These are phyloP conservation scores for Limnephilus lunatus DNA, from an alignment of 2,888 invertebrate species.

Conservation along the genomic window DNA sequence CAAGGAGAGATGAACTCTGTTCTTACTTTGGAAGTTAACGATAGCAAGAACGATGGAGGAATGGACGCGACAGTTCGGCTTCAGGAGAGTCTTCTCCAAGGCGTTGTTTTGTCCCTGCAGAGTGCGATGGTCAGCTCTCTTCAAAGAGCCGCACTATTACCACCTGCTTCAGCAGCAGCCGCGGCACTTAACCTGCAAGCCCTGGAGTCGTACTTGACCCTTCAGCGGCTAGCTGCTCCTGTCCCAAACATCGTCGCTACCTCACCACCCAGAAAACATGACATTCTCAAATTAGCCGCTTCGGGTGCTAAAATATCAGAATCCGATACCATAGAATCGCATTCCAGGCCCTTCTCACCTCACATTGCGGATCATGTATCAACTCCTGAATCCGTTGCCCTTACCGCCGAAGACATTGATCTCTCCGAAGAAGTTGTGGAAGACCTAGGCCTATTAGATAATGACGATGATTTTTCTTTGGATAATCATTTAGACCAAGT, in stretches of 20 bases:
- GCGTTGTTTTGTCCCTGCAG: conserved; percentile 88
- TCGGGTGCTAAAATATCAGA: conserved; percentile 77
- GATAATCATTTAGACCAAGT: conserved; percentile 76
- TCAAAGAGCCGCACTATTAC: conserved; percentile 89
- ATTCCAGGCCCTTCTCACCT: conserved; percentile 73
- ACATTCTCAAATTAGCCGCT: conserved; percentile 82
- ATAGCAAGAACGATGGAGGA: conserved; percentile 71
- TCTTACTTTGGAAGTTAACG: conserved; percentile 59
- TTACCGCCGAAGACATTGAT: conserved; percentile 80
- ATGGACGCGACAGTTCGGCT: conserved; percentile 72
- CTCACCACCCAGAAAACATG: conserved; percentile 77
- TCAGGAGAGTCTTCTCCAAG: conserved; percentile 83
- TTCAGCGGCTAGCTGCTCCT: conserved; percentile 86
- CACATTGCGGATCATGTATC: conserved; percentile 76
- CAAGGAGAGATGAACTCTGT: conserved; percentile 66
- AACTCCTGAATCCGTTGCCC: conserved; percentile 75
- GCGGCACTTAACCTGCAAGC: conserved; percentile 91
- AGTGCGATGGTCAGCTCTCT: conserved; percentile 91
- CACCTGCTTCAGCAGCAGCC: conserved; percentile 89
- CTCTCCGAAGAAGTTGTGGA: conserved; percentile 85
- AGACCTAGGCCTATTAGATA: conserved; percentile 85
- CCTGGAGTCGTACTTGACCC: conserved; percentile 89
- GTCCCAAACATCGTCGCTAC: conserved; percentile 76
- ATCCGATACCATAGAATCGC: conserved; percentile 72
- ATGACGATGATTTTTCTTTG: conserved; percentile 84